phyloP scores from a whole-genome alignment of 2,113 vertebrate genomes.

The Arizona elegans region DNA sequence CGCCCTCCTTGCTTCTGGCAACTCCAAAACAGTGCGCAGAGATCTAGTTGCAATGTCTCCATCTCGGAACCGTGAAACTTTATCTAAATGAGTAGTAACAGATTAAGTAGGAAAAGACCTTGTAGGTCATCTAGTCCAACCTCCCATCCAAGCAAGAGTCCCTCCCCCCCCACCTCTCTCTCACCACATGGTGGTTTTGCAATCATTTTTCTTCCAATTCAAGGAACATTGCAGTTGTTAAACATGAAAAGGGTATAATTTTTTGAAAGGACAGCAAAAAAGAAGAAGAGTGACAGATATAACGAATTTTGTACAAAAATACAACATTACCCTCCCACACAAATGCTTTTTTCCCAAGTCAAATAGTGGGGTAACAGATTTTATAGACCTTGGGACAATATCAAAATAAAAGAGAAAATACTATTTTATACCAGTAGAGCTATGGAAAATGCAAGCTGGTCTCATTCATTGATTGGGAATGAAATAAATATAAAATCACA shows the following conservation, averaged over 20 bases:
- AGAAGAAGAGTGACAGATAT: not conserved
- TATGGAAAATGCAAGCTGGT: not conserved
- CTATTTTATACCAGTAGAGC: not conserved
- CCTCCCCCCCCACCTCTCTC: no score
- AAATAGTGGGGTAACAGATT: not conserved
- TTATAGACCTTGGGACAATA: not conserved
- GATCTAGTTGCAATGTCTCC: no score
- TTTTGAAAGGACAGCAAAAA: not conserved
- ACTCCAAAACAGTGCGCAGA: no score
- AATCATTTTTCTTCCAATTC: not conserved
- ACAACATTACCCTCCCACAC: not conserved
- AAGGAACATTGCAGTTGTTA: not conserved
- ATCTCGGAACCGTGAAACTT: not conserved
- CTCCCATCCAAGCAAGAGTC: no score
- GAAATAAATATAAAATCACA: not conserved
- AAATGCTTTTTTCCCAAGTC: not conserved
- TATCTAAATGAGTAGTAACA: not conserved
- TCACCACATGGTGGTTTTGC: not conserved
- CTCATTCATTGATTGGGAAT: not conserved
- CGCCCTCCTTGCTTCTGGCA: no score
- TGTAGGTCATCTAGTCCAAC: no score
- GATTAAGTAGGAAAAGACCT: no score
- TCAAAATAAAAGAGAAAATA: not conserved
- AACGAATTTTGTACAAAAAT: not conserved
- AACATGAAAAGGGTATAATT: not conserved